Conservation (phyloP, 2,113 vertebrate genomes). For the Pseudorasbora parva region DNA sequence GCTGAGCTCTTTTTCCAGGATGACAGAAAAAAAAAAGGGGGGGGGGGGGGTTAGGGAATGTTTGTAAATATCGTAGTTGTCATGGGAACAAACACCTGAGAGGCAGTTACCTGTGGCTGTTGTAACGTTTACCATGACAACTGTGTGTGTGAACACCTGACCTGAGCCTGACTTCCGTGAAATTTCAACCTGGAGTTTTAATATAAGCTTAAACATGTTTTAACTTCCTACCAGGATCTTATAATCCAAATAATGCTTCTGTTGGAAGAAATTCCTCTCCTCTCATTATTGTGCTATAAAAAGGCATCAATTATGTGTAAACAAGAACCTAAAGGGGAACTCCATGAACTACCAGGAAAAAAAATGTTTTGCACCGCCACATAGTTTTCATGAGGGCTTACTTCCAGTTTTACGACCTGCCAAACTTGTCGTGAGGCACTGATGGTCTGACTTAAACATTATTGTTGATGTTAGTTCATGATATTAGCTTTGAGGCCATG, state of each 20-base stretch:
- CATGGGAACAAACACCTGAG: neutral
- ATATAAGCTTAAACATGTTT: neutral
- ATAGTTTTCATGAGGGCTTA: neutral
- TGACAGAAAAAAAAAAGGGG: neutral
- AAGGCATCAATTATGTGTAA: neutral
- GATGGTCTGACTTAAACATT: neutral
- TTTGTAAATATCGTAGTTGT: neutral
- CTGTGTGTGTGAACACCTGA: neutral
- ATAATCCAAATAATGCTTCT: neutral
- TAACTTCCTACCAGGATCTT: neutral
- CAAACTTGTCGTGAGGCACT: neutral
- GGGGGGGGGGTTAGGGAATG: no score
- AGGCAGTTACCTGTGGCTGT: neutral
- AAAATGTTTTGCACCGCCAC: neutral
- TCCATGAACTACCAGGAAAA: neutral
- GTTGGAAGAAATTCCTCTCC: neutral
- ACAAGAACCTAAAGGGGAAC: constrained; percentile 28
- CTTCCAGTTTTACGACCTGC: constrained; percentile 7
- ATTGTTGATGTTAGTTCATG: neutral
- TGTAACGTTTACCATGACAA: neutral
- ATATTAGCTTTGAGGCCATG: neutral
- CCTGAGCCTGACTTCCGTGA: neutral
- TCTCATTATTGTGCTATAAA: constrained; percentile 4
- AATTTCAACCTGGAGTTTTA: neutral
- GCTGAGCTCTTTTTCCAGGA: neutral